Evolutionary conservation across 2,797 vertebrate genomes (phyloP).

Genomic region (Liparis tanakae): DNA sequence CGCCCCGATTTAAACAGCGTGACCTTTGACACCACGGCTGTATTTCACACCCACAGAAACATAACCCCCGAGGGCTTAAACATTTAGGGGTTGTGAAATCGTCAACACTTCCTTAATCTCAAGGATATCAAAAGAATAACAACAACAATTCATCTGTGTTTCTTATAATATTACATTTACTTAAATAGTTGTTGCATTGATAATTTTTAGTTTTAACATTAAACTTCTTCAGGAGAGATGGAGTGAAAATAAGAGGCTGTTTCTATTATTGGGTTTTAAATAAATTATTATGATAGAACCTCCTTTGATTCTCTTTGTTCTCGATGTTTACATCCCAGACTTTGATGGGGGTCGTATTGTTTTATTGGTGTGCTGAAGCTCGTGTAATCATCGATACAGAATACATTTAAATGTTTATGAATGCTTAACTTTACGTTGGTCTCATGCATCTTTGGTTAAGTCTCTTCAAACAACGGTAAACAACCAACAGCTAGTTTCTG

Average conservation of each 20-base stretch:
- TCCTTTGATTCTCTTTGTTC: not conserved
- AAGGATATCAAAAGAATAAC: not conserved
- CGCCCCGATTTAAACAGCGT: constrained; percentile 49
- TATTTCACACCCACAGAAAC: constrained; percentile 46
- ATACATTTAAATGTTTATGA: too few species aligned
- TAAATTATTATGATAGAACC: not conserved
- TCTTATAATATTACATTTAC: not conserved
- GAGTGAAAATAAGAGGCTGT: too few species aligned
- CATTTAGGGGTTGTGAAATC: not conserved
- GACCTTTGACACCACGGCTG: constrained; percentile 54
- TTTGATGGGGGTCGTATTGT: too few species aligned
- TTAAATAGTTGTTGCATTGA: not conserved
- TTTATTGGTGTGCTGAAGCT: not conserved
- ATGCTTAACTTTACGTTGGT: not conserved
- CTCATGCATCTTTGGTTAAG: not conserved
- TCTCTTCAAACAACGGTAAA: not conserved
- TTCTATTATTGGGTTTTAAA: too few species aligned
- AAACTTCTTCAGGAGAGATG: too few species aligned
- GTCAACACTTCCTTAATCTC: not conserved
- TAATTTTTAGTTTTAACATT: not conserved
- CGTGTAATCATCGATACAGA: not conserved
- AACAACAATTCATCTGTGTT: not conserved
- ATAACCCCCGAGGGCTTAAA: not conserved
- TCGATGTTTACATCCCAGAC: not conserved
- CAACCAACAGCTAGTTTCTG: not conserved